A percentile compares a stretch with the other conserved stretches of the same genome.
Conservation (phyloP, 2,113 vertebrate species). For the Salvelinus fontinalis region DNA sequence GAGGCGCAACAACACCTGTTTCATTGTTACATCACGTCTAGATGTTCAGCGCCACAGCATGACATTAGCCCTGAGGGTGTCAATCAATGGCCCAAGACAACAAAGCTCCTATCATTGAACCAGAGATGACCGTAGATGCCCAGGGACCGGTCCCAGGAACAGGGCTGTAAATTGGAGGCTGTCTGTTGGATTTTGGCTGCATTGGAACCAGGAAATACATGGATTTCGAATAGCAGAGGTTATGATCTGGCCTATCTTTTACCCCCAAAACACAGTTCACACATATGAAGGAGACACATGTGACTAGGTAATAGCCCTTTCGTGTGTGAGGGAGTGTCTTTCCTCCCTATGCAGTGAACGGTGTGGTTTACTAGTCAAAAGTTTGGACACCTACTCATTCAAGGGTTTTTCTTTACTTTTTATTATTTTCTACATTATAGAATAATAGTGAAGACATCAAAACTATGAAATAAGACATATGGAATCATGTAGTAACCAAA, state of each 20-base stretch:
- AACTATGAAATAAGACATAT: too few relatives aligned
- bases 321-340: constrained; percentile 34
- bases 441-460: too few relatives aligned
- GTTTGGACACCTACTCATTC: too few relatives aligned
- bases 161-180: constrained; percentile 32
- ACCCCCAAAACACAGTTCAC: not conserved
- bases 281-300: constrained; percentile 11
- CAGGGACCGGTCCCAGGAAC: constrained; percentile 41
- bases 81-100: constrained; percentile 30
- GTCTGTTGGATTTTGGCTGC: constrained; percentile 51
- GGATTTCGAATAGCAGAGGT: constrained; percentile 30
- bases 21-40: constrained; percentile 33
- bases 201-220: constrained; percentile 54
- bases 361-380: constrained; percentile 8
- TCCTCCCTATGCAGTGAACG: constrained; percentile 42
- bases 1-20: constrained; percentile 22
- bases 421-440: too few relatives aligned
- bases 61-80: constrained; percentile 49
- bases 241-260: not conserved
- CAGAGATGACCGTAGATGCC: constrained; percentile 48
- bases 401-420: too few relatives aligned
- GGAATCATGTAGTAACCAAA: too few relatives aligned
- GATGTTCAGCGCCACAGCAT: constrained; percentile 15
- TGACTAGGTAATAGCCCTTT: constrained; percentile 15
- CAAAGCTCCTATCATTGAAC: constrained; percentile 36